Conservation (phyloP, 2,797 vertebrate species). For the Chelmon rostratus region DNA sequence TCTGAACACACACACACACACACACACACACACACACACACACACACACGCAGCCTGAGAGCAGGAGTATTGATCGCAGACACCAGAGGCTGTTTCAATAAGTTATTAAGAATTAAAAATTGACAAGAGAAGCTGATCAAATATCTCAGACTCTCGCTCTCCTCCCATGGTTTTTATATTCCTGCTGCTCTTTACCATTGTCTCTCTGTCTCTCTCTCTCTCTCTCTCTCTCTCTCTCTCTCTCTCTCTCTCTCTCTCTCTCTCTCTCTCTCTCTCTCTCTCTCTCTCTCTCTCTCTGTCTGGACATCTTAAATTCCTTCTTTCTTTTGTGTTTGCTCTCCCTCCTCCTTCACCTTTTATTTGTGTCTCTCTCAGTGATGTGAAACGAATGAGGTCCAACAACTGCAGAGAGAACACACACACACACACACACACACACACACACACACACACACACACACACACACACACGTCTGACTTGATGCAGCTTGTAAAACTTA, state of each 20-base stretch:
- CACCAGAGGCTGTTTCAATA: slow-evolving; percentile 68
- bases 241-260: too few relatives aligned
- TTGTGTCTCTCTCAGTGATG: neutral
- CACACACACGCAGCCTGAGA: slow-evolving; percentile 2
- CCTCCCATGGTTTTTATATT: neutral
- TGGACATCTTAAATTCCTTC: slow-evolving; percentile 22
- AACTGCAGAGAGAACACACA: too few relatives aligned
- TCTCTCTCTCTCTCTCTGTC: neutral
- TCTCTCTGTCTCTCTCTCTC: neutral
- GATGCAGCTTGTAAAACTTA: too few relatives aligned
- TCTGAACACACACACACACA: slow-evolving; percentile 3
- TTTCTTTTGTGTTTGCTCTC: slow-evolving; percentile 6
- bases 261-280: neutral
- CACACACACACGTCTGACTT: too few relatives aligned
- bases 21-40: slow-evolving; percentile 33
- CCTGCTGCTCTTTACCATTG: slow-evolving; percentile 10
- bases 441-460: too few relatives aligned
- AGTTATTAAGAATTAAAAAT: slow-evolving; percentile 78
- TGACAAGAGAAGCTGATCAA: slow-evolving; percentile 66
- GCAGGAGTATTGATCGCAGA: slow-evolving; percentile 60
- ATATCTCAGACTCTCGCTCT: slow-evolving; percentile 34
- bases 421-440: too few relatives aligned
- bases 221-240: too few relatives aligned
- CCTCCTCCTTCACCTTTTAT: slow-evolving; percentile 8
- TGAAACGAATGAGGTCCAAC: slow-evolving; percentile 18